These are phyloP conservation scores for Nesidiocoris tenuis DNA, from an alignment of 2,888 invertebrate genomes.

Conservation along the genomic window DNA sequence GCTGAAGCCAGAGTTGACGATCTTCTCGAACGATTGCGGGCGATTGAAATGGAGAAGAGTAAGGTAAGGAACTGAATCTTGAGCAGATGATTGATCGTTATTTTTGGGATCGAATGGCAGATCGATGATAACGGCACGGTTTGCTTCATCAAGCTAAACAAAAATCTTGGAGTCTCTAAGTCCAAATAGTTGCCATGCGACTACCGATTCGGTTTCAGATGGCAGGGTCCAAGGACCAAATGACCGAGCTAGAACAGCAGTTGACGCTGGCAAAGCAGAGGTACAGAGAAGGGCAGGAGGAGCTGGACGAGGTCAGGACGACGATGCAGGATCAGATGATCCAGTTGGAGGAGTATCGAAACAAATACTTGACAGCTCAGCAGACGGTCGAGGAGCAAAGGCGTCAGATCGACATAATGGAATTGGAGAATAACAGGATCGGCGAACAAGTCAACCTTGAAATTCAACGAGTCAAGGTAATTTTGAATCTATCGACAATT, in stretches of 20 bases:
- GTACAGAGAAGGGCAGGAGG: slow-evolving; percentile 63
- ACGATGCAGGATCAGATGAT: slow-evolving; percentile 66
- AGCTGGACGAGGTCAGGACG: slow-evolving; percentile 55
- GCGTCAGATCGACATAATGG: slow-evolving; percentile 68
- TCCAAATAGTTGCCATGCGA: too few relatives aligned
- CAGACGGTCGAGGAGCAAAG: slow-evolving; percentile 70
- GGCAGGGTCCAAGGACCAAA: slow-evolving; percentile 62
- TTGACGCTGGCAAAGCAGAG: slow-evolving; percentile 59
- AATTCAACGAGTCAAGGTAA: slow-evolving; percentile 65
- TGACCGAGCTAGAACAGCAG: slow-evolving; percentile 64
- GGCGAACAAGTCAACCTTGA: slow-evolving; percentile 71
- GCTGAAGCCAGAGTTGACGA: slow-evolving; percentile 63
- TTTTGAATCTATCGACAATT: too few relatives aligned
- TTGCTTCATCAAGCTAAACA: too few relatives aligned
- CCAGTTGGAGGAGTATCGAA: slow-evolving; percentile 69
- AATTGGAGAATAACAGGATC: slow-evolving; percentile 69
- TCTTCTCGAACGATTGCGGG: slow-evolving; percentile 59
- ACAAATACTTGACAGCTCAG: slow-evolving; percentile 68
- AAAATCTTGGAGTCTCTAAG: too few relatives aligned
- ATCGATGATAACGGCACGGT: too few relatives aligned
- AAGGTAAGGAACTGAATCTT: slow-evolving; percentile 50
- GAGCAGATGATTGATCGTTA: too few relatives aligned
- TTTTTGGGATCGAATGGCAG: too few relatives aligned
- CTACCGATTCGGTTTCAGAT: slow-evolving; percentile 48
- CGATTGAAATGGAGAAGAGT: slow-evolving; percentile 55